Base-by-base conservation (phyloP, 1,140 invertebrate species). In the Hylaeus volcanicus region DNA sequence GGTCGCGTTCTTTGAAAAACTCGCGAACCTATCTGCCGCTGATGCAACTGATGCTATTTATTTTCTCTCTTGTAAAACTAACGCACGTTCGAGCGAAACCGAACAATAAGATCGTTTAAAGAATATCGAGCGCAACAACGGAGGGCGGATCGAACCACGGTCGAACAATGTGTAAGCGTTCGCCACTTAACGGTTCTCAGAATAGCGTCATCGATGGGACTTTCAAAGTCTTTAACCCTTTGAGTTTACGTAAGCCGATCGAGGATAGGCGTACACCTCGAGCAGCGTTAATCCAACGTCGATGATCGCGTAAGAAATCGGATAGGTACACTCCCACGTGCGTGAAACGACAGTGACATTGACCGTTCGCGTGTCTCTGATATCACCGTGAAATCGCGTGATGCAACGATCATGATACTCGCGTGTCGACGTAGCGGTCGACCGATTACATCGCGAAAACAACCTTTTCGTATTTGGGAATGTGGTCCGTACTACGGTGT, bases 41-140 rank as follows among this genome's bases (percentile, higher is more conserved):
- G 77, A 79, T 60, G 77, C 77, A 79, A 79, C 71, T n/a, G n/a
- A 6, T 5, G 56, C 77, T 79, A 66, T 74, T 79, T 79, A 79
- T 74, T 79, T 79, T 65, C 83, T 15, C n/a, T 39, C 45, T 39
- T n/a, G 81, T n/a, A 74, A 85, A 76, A 85, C 53, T 75, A 79
- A 79, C 61, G 74, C 76, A 71, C 77, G 51, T 51, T 51, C 51
- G 69, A 83, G 73, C 76, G 76, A 81, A 80, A 74, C 68, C 69
- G 84, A 72, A 86, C 73, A 86, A 85, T 86, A 82, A 80, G 74
- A 86, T 70, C 79, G 79, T 78, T 85, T 64, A 75, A 64, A 76
- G 66, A 85, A 85, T 64, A 64, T 85, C 75, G 60, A 70, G 78
- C 73, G 78, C 78, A 86, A 85, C 68, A 74, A 79, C 70, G 75